These are phyloP conservation scores for Propithecus coquereli DNA, from an alignment of 2,113 vertebrate genomes.

Conservation along the genomic window DNA sequence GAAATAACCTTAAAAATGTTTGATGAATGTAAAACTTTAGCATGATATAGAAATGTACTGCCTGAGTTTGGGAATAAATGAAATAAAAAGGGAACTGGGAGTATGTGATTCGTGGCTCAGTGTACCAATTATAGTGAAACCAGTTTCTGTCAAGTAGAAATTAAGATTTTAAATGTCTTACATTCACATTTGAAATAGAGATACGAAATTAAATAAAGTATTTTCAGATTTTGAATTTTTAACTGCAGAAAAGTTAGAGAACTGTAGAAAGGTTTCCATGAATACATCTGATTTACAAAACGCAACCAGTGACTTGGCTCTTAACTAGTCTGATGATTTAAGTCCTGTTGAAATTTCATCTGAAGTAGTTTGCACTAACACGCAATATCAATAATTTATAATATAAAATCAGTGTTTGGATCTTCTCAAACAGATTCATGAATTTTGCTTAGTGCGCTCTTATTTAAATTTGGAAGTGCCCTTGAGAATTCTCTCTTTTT, in stretches of 20 bases:
- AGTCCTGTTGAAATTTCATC: not conserved
- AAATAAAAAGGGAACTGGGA: not conserved
- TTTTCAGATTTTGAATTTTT: not conserved
- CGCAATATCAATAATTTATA: not conserved
- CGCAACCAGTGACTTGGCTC: not conserved
- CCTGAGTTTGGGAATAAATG: not conserved
- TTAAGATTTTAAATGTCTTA: not conserved
- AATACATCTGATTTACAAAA: not conserved
- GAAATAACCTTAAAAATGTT: constrained; percentile 16
- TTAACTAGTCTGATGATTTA: not conserved
- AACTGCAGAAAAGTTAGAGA: not conserved
- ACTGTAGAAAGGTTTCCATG: not conserved
- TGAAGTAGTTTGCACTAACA: not conserved
- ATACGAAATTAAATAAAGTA: not conserved
- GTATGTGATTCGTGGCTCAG: not conserved
- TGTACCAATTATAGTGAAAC: not conserved
- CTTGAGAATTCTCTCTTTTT: not conserved
- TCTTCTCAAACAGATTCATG: not conserved
- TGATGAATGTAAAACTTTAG: not conserved
- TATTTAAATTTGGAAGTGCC: not conserved
- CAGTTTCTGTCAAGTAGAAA: not conserved
- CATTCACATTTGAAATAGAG: not conserved
- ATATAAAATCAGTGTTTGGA: not conserved
- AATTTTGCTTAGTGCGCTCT: not conserved
- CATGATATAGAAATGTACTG: not conserved